Percentiles rank a stretch among this genome's conserved stretches.
These are phyloP conservation scores for Poecilia wingei DNA, from an alignment of 2,797 vertebrate species.

Conservation along the genomic window DNA sequence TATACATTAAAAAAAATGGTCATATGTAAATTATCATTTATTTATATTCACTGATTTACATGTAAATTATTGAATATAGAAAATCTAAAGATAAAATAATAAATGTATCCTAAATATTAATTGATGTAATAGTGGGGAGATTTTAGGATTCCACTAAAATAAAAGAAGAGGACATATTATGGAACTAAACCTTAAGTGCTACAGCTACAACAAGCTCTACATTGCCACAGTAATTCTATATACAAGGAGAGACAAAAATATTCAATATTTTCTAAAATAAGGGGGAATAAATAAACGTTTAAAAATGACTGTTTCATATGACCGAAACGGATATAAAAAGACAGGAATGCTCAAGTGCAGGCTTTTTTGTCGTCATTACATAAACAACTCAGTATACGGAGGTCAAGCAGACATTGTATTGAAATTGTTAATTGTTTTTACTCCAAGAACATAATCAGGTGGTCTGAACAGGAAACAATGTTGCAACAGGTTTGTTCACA, in stretches of 20 bases:
- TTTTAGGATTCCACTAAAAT: not conserved
- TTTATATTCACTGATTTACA: not conserved
- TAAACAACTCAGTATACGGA: constrained; percentile 49
- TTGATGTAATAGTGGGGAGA: not conserved
- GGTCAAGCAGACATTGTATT: constrained; percentile 38
- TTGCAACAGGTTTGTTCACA: constrained; percentile 46
- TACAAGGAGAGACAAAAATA: not conserved
- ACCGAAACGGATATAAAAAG: not conserved
- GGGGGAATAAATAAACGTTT: not conserved
- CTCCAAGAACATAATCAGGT: constrained; percentile 43
- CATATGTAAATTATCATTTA: not conserved
- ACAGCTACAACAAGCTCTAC: not conserved
- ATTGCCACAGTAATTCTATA: not conserved
- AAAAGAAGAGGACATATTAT: not conserved
- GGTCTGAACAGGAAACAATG: constrained; percentile 38
- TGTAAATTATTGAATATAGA: not conserved
- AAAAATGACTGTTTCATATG: not conserved
- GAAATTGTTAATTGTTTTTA: constrained; percentile 47
- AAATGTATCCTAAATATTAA: not conserved
- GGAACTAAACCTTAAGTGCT: not conserved
- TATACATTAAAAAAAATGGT: not conserved
- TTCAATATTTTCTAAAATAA: not conserved
- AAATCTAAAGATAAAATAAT: not conserved
- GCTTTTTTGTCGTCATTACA: constrained; percentile 32
- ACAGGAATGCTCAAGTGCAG: constrained; percentile 18